Conservation (phyloP, 2,888 invertebrate species). For the Halocaridina rubra region DNA sequence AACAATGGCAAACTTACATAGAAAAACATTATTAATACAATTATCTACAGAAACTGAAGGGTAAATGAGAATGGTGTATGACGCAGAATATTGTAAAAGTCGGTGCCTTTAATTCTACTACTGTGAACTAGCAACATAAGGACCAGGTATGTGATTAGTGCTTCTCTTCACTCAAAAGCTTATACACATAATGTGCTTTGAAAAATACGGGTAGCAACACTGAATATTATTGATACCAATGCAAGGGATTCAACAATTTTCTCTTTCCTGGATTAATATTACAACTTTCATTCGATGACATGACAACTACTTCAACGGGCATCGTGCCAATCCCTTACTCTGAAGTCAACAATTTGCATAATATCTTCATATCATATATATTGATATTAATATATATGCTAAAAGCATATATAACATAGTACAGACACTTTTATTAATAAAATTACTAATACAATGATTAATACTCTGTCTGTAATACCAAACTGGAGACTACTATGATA, state of each 20-base stretch:
- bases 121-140: conserved; percentile 17
- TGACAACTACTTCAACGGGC: conserved; percentile 29
- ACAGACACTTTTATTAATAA: too few species aligned
- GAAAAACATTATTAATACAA: not conserved
- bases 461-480: not conserved
- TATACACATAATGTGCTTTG: conserved; percentile 29
- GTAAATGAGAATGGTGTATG: not conserved
- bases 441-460: not conserved
- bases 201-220: conserved; percentile 35
- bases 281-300: conserved; percentile 33
- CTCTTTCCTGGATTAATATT: not conserved
- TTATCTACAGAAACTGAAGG: not conserved
- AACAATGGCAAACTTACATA: not conserved
- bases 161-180: conserved; percentile 26
- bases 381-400: not conserved
- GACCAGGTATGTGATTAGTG: conserved; percentile 26
- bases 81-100: conserved; percentile 1
- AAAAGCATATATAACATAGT: too few species aligned
- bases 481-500: not conserved
- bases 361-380: not conserved
- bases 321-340: conserved; percentile 13
- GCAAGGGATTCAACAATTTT: conserved; percentile 15
- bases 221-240: conserved; percentile 25
- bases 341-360: conserved; percentile 6
- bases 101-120: conserved; percentile 23